phyloP scores from a whole-genome alignment of 2,797 vertebrate species.

The Xiphorhynchus erythropygius region DNA sequence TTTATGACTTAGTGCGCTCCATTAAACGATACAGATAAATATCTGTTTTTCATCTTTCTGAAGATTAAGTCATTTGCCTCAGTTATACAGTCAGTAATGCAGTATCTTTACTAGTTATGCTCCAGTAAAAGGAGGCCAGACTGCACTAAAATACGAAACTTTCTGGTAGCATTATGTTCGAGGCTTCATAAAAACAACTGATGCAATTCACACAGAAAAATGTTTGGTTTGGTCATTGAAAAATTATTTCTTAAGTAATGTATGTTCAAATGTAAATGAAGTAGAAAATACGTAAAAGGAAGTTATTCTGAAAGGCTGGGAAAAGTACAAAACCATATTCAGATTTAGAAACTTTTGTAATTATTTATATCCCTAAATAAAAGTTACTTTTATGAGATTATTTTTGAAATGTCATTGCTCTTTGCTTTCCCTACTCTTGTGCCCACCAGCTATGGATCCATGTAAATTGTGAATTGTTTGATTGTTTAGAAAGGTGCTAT shows the following conservation, averaged over 20 bases:
- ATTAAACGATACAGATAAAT: constrained; percentile 25
- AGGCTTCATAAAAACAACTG: background rate
- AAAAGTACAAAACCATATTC: background rate
- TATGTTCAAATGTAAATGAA: background rate
- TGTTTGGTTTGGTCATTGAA: background rate
- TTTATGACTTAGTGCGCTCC: background rate
- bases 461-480: background rate
- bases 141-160: background rate
- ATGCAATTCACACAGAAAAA: background rate
- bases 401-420: background rate
- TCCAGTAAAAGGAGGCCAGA: constrained; percentile 13
- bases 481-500: background rate
- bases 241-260: background rate
- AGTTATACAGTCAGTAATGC: constrained; percentile 1
- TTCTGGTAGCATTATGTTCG: background rate
- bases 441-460: background rate
- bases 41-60: background rate
- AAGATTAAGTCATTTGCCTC: constrained; percentile 4
- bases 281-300: background rate
- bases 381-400: background rate
- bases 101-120: background rate
- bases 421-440: background rate
- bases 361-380: background rate
- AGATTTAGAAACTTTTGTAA: background rate
- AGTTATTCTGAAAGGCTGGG: background rate